A percentile compares a stretch with the other conserved stretches of the same genome.
These are phyloP conservation scores for Isoperla grammatica DNA, from an alignment of 2,888 invertebrate species.

Conservation along the genomic window DNA sequence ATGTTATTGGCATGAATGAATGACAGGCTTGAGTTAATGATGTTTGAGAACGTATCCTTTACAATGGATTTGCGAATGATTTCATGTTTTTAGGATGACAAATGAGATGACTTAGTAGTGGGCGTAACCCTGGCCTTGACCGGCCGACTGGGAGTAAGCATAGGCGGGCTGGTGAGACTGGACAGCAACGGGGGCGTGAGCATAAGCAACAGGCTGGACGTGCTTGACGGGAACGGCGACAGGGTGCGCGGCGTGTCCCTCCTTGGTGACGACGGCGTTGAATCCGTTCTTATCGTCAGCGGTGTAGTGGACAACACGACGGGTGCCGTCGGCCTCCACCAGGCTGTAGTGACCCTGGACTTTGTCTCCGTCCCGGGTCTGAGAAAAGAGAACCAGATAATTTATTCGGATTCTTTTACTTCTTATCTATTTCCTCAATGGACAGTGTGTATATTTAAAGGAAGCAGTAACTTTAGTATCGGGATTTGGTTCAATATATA, in stretches of 20 bases:
- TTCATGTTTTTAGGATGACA: too few relatives aligned
- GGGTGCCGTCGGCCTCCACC: constrained; percentile 11
- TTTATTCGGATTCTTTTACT: too few relatives aligned
- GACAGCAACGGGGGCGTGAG: background rate
- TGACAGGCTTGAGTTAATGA: too few relatives aligned
- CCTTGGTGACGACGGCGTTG: constrained; percentile 12
- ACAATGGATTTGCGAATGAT: too few relatives aligned
- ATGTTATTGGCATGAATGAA: too few relatives aligned
- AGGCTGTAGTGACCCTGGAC: constrained; percentile 13
- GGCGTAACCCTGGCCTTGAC: too few relatives aligned
- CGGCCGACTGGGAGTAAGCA: background rate
- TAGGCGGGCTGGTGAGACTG: background rate
- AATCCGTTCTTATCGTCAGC: constrained; percentile 12
- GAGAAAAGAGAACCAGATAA: too few relatives aligned
- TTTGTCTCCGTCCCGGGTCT: constrained; percentile 9
- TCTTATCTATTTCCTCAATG: too few relatives aligned
- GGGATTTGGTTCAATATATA: too few relatives aligned
- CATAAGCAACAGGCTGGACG: background rate
- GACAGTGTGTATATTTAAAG: too few relatives aligned
- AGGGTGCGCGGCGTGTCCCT: constrained; percentile 10
- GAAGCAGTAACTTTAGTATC: too few relatives aligned
- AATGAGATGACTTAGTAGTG: background rate
- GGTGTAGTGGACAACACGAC: constrained; percentile 13
- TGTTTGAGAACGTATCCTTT: too few relatives aligned
- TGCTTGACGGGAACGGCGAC: background rate